Base-by-base conservation (phyloP, 2,888 invertebrate genomes). In the Opisthograptis luteolata region DNA sequence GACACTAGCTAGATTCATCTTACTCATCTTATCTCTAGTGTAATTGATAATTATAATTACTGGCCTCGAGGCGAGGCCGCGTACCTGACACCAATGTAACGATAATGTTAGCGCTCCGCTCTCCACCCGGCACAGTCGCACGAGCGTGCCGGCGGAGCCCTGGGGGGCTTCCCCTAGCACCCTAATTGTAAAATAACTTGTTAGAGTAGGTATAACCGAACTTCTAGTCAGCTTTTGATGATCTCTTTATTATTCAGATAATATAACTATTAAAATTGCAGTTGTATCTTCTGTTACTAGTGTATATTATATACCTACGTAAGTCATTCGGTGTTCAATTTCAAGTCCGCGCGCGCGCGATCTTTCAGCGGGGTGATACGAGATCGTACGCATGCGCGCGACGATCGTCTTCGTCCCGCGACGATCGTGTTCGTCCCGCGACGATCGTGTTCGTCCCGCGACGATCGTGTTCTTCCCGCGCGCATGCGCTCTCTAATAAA, bases 141-240 rank as follows among this genome's bases (percentile, higher is more conserved):
- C 15, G 42, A 62, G 60, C 62, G 44, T 15, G 58, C 55, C 45
- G 37, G 53, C 32, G 3, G 28, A 42, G 35, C 15, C 28, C 40
- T 46, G 30, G 28, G 41, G 31, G 25, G 50, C 37, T 4, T n/a
- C 42, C 47, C 44, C 20, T 37, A 14, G 28, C 55, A 37, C 44
- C 45, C 49, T 62, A 59, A 45, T 52, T 75, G 69, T 80, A 79
- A 71, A 73, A 78, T 83, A 80, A 79, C 70, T 72, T 76, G 78
- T 82, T 86, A 87, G 83, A 72, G 79, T 87, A 87, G 84, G 77
- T 76, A 79, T 85, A 80, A 86, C 78, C 76, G 73, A 81, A 85
- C 79, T 87, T 87, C 84, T 90, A 89, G 89, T 88, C 85, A 74
- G 91, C 89, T 91, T 91, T 87, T 84, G 77, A 83, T 81, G 81